Evolutionary conservation across 2,113 vertebrate species (phyloP).

Genomic region (Micromys minutus): DNA sequence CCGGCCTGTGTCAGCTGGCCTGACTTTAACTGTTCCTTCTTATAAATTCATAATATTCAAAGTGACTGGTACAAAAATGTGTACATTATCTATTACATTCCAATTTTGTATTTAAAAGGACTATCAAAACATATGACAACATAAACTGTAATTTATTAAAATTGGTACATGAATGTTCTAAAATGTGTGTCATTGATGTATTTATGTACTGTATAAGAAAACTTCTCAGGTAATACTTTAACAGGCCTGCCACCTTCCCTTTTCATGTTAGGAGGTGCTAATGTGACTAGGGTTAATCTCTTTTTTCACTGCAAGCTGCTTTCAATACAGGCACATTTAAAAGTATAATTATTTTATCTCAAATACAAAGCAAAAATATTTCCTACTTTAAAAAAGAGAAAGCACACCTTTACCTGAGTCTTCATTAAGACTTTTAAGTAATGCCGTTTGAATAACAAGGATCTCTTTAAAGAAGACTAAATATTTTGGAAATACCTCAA

Average conservation of each 20-base stretch:
- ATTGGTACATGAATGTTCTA: not conserved
- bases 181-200: not conserved
- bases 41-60: slow-evolving; percentile 4
- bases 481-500: slow-evolving; percentile 33
- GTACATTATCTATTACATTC: slow-evolving; percentile 8
- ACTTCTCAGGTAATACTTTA: slow-evolving; percentile 44
- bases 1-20: not conserved
- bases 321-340: slow-evolving; percentile 35
- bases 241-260: not conserved
- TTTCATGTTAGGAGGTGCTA: not conserved
- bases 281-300: not conserved
- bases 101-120: slow-evolving; percentile 45
- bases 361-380: slow-evolving; percentile 36
- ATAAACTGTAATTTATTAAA: slow-evolving; percentile 49
- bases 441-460: slow-evolving; percentile 37
- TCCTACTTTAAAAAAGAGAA: slow-evolving; percentile 8
- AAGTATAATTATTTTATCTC: slow-evolving; percentile 26
- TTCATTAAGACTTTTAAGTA: slow-evolving; percentile 30
- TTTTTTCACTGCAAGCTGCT: slow-evolving; percentile 39
- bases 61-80: slow-evolving; percentile 18
- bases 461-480: slow-evolving; percentile 32
- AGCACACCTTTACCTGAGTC: not conserved
- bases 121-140: slow-evolving; percentile 12
- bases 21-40: not conserved
- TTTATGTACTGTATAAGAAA: not conserved